Evolutionary conservation across 1,140 invertebrate genomes (phyloP), one percentile per base, ranked within the genome.

Genomic region (Riptortus pedestris): DNA sequence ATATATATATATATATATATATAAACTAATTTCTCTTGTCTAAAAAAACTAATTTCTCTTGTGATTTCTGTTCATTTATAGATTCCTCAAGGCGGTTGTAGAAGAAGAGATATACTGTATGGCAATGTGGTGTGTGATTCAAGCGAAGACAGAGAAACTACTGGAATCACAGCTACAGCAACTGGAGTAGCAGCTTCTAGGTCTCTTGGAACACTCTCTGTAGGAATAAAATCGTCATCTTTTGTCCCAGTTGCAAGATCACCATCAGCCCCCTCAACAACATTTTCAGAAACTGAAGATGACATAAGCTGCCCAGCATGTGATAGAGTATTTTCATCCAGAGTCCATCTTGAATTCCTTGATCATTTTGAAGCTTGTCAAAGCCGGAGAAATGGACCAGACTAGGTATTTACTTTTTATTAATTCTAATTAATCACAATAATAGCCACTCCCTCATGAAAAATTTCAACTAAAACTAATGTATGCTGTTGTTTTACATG

Each of bases 351-450:
- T 0, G 62, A 70, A 62, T 73, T 73, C 58, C 63, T 71, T 16
- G 69, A 73, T 47, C 72, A 73, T 63, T 72, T 73, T 63, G 70
- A 71, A 61, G 55, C 60, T 18, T 73, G 72, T 62, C 67, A 65
- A 48, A 59, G 51, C 11, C 45, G 22, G 18, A 47, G 45, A 18
- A 47, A n/a, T 22, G 45, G 45, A n/a, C 45, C 45, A 47, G 45
- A 47, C 45, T 47, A 47, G 16, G 45, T 47, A n/a, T 9, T n/a
- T 47, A 20, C 22, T 4, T 47, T 47, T 47, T n/a, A 20, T 47
- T 47, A 1, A 20, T 4, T 47, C 22, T 47, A n/a, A n/a, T n/a
- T n/a, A n/a, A n/a, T n/a, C n/a, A n/a, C n/a, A n/a, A n/a, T n/a
- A n/a, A n/a, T n/a, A n/a, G n/a, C n/a, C n/a, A n/a, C n/a, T n/a